phyloP scores from a whole-genome alignment of 2,888 invertebrate genomes.

The Eilema caniola region DNA sequence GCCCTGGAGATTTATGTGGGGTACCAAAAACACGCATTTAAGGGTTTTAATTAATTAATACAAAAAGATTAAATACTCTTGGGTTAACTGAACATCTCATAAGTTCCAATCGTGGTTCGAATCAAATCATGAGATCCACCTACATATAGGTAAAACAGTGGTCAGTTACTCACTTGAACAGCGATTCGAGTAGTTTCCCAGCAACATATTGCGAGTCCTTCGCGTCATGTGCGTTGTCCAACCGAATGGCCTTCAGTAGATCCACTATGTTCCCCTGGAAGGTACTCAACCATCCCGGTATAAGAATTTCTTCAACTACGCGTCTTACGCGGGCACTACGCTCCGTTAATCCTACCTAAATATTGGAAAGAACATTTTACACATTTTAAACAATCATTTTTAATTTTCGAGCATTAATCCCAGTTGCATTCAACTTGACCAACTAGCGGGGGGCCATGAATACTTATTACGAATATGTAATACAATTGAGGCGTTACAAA shows the following conservation, averaged over 20 bases:
- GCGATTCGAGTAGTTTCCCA: conserved; percentile 78
- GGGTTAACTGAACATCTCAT: no score
- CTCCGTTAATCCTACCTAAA: conserved; percentile 80
- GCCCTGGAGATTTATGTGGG: no score
- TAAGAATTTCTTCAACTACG: conserved; percentile 85
- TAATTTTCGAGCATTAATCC: no score
- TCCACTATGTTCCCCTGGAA: conserved; percentile 90
- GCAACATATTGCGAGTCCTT: conserved; percentile 84
- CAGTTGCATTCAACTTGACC: no score
- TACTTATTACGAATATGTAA: no score
- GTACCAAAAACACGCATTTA: no score
- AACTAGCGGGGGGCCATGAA: no score
- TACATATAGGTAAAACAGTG: neutral
- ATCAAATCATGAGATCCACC: no score
- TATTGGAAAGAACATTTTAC: neutral
- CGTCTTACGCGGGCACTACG: conserved; percentile 79
- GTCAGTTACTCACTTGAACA: conserved; percentile 76
- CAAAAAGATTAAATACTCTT: no score
- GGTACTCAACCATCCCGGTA: conserved; percentile 92
- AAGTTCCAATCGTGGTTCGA: no score
- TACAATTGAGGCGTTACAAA: no score
- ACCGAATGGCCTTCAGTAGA: conserved; percentile 91
- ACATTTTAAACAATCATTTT: neutral
- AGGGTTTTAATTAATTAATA: no score
- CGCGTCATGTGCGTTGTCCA: conserved; percentile 87